Evolutionary conservation across 2,113 vertebrate genomes (phyloP).

Genomic region (Vidua chalybeata): DNA sequence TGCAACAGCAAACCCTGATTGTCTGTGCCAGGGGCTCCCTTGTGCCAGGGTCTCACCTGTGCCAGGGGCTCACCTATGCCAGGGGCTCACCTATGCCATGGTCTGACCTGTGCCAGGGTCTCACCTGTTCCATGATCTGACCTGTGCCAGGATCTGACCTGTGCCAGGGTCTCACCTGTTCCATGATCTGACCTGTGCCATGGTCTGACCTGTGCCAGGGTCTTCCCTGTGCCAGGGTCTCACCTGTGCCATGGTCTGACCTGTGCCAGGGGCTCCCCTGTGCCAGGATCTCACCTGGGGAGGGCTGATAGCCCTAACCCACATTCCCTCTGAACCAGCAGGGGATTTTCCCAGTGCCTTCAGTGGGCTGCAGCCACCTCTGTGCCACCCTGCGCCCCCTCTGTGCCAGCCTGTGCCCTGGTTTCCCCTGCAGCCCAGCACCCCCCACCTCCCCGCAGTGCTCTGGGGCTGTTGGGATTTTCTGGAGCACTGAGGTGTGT

Average conservation of each 20-base stretch:
- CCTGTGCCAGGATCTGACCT: not conserved
- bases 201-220: not conserved
- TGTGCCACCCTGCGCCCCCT: not conserved
- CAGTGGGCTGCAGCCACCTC: not conserved
- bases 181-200: not conserved
- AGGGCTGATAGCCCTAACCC: too few species aligned
- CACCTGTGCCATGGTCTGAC: accelerated
- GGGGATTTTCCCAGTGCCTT: not conserved
- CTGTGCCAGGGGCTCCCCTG: not conserved
- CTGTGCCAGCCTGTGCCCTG: not conserved
- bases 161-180: not conserved
- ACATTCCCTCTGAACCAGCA: not conserved
- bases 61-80: accelerated
- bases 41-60: accelerated
- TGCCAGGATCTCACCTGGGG: not conserved
- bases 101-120: not conserved
- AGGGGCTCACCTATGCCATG: too few species aligned
- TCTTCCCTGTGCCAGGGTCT: accelerated
- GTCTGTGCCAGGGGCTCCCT: accelerated
- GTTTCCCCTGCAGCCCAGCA: not conserved
- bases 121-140: too few species aligned
- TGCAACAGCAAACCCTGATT: not conserved
- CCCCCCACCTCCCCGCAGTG: not conserved
- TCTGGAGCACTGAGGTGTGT: not conserved
- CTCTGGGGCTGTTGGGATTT: not conserved